Percentiles rank a stretch among this genome's conserved stretches.
These are phyloP conservation scores for Myotis vivesi DNA, from an alignment of 2,797 vertebrate species.

Conservation along the genomic window DNA sequence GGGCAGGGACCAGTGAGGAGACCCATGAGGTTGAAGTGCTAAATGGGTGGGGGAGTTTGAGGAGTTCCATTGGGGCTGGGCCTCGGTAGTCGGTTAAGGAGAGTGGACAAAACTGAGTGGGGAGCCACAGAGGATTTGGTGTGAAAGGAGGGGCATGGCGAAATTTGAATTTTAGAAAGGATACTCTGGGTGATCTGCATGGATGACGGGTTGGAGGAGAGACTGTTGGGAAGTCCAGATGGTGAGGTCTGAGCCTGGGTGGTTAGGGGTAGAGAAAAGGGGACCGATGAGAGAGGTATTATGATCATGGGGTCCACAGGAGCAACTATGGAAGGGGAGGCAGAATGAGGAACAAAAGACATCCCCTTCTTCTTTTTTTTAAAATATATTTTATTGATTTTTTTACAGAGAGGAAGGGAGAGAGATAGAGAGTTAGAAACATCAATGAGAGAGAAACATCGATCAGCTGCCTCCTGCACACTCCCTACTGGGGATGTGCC, in stretches of 20 bases:
- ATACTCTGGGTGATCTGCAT: background rate
- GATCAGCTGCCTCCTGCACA: too few species aligned
- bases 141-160: background rate
- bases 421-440: too few species aligned
- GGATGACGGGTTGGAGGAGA: background rate
- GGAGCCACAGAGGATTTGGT: background rate
- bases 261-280: background rate
- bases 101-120: background rate
- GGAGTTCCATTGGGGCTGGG: background rate
- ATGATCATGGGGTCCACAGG: background rate
- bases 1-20: background rate
- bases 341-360: background rate
- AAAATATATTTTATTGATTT: too few species aligned
- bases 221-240: background rate
- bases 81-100: background rate
- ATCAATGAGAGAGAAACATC: too few species aligned
- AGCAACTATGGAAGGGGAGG: background rate
- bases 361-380: background rate
- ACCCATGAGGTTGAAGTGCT: background rate
- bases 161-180: slow-evolving; percentile 17
- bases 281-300: background rate
- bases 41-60: background rate
- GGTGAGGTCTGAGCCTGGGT: background rate
- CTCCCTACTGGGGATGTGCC: too few species aligned
- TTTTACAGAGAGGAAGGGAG: too few species aligned